Evolutionary conservation across 2,888 invertebrate species (phyloP).

Genomic region (Cephus pulcher): DNA sequence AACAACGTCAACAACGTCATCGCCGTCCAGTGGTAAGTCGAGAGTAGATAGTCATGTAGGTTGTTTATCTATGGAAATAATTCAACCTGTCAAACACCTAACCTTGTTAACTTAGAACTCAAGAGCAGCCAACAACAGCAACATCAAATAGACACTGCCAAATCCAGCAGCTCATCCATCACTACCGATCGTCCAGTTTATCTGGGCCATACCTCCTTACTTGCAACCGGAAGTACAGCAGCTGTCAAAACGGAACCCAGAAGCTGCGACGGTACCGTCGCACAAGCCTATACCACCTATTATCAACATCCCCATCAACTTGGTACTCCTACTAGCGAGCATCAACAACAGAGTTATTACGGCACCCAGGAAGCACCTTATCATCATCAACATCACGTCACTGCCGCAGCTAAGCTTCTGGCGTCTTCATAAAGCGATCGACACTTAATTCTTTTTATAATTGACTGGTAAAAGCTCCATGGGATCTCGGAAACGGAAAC

Average conservation of each 20-base stretch:
- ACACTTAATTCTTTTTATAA: too few relatives aligned
- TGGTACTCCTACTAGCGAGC: constrained; percentile 54
- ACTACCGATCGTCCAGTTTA: constrained; percentile 63
- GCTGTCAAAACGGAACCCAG: constrained; percentile 63
- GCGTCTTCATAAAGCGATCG: constrained; percentile 76
- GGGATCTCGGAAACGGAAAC: too few relatives aligned
- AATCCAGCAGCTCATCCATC: constrained; percentile 49
- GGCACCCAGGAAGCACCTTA: constrained; percentile 75
- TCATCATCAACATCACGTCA: constrained; percentile 88
- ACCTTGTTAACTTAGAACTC: constrained; percentile 34
- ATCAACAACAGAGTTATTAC: constrained; percentile 59
- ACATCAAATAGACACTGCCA: constrained; percentile 55
- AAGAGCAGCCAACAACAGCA: constrained; percentile 52
- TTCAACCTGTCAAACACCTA: too few relatives aligned
- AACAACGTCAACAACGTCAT: constrained; percentile 52
- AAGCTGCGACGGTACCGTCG: constrained; percentile 59
- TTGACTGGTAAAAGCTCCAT: too few relatives aligned
- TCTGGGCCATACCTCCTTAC: constrained; percentile 71
- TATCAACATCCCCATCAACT: constrained; percentile 65
- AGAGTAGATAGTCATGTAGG: constrained; percentile 5
- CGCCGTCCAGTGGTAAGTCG: constrained; percentile 54
- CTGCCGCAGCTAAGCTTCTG: constrained; percentile 85
- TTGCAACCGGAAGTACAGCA: constrained; percentile 65
- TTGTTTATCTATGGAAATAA: background rate
- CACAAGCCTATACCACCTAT: constrained; percentile 60